Evolutionary conservation across 2,888 invertebrate genomes (phyloP), one percentile per base, ranked within the genome.

Genomic region (Patella pellucida): DNA sequence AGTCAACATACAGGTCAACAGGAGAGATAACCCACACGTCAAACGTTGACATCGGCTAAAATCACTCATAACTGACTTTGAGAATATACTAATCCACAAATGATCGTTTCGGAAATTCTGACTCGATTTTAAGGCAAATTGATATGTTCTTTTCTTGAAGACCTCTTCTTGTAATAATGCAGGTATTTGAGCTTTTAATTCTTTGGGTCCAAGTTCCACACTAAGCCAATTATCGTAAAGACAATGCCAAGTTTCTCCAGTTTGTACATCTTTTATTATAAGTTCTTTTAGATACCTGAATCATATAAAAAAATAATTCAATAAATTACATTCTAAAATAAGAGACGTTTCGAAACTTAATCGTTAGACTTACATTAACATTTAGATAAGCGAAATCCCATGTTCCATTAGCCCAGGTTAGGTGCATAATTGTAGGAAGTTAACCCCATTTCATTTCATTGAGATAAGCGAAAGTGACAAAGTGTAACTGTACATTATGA

Each of bases 11-110:
- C 86, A 85, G 9, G 84, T 79, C 19, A 88, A 73, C 11, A 91
- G 79, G 11, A 90, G 77, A 27, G 84, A 85, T 70, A 89, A 80
- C 1, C 86, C 88, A 76, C 89, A 89, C 0, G 87, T 84, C 15
- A 90, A 77, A 2, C 91, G 79, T 78, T 90, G 89, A 27, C 83
- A 85, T 11, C 90, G 79, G 0, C 88, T 89, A 76, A 90, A 90
- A 2, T 79, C 73, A 68, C 85, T 88, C 70, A 15, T 52, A 0
- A 68, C 54, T 4, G 89, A 87, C 56, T 87, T 87, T 2, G 84
- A 83, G 52, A 90, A 83, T 52, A 90, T 85, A 76, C 90, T 89
- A 19, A 89, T 72, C 90, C 89, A 90, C 15, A 90, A 75, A 79
- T 90, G 89, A 9, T 86, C 81, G 69, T 88, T 85, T 11, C 87